A percentile compares a stretch with the other conserved stretches of the same genome.
These are phyloP conservation scores for Bicyclus anynana DNA, from an alignment of 1,140 invertebrate genomes.

Conservation along the genomic window DNA sequence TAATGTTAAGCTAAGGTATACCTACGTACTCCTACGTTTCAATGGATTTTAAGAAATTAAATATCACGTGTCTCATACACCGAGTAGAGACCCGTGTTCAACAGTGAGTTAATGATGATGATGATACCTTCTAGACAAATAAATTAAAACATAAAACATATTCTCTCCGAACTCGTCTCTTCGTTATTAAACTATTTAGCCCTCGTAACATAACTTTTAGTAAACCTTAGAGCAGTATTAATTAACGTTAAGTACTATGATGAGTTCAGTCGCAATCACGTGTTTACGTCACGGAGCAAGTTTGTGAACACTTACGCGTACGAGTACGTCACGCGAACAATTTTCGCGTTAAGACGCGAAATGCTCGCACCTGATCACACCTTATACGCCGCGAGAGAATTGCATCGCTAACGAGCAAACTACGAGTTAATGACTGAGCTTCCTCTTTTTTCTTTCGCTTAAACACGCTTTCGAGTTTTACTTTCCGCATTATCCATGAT, in stretches of 20 bases:
- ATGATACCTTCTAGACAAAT: no score
- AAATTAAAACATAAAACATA: no score
- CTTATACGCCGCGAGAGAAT: conserved; percentile 37
- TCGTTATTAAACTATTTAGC: no score
- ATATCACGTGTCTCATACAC: no score
- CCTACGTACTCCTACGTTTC: no score
- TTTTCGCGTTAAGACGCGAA: conserved; percentile 27
- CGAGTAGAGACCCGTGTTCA: no score
- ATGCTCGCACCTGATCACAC: conserved; percentile 37
- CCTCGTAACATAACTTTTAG: no score
- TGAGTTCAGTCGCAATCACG: conserved; percentile 1
- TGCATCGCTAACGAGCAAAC: conserved; percentile 45
- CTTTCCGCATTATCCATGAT: neutral
- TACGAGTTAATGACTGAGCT: conserved; percentile 38
- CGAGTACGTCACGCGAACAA: conserved; percentile 18
- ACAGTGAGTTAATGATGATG: no score
- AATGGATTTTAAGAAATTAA: no score
- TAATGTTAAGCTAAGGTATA: no score
- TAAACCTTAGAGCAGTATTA: no score
- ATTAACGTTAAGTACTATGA: neutral
- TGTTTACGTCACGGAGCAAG: neutral
- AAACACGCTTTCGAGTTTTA: conserved; percentile 25
- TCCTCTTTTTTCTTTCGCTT: neutral
- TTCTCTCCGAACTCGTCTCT: no score
- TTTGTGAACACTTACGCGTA: neutral